Base-by-base conservation (phyloP, 2,888 invertebrate genomes). In the Drosophila diplacantha region DNA sequence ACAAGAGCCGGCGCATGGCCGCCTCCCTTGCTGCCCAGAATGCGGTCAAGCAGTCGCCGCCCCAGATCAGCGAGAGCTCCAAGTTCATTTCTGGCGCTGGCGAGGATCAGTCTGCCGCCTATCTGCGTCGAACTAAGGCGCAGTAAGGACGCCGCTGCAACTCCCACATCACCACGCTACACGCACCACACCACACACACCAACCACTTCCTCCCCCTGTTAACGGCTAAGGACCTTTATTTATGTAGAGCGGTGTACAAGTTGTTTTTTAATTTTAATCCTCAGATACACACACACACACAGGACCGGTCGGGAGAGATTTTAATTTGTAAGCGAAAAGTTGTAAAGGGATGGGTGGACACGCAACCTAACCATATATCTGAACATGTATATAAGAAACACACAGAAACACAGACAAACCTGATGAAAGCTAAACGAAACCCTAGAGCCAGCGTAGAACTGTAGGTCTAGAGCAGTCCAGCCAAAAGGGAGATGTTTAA, bases 1-100 rank as follows among this genome's bases (percentile, higher is more conserved):
- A 83, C 56, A 87, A 86, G 75, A 85, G 83, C 50, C 86, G 86
- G 7, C 87, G 77, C 64, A 86, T 86, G 83, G 85, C 85, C 31
- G 85, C 86, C 46, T 87, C 82, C 0, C 58, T 86, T 61, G 85
- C 75, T 31, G 86, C 85, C 55, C 87, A 86, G 60, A 86, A 86
- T 50, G 77, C 87, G n/a, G 84, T 82, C 34, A 85, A 87, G 72
- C 65, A 84, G 41, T 73, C 83, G 20, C 63, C 64, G 51, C 65
- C 64, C 50, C 50, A 75, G n/a, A 32, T 43, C 34, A 56, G 37
- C 52, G 55, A 51, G 18, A 50, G 55, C 55, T 64, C 56, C 38
- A 55, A 63, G 56, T 63, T 37, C 18, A 55, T 53, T 8, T 18
- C 44, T 46, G 74, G 73, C 67, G 72, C 67, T 50, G 75, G 62